Conservation (phyloP, 53 echinoderm and acorn worm genomes). For the Astropecten irregularis region DNA sequence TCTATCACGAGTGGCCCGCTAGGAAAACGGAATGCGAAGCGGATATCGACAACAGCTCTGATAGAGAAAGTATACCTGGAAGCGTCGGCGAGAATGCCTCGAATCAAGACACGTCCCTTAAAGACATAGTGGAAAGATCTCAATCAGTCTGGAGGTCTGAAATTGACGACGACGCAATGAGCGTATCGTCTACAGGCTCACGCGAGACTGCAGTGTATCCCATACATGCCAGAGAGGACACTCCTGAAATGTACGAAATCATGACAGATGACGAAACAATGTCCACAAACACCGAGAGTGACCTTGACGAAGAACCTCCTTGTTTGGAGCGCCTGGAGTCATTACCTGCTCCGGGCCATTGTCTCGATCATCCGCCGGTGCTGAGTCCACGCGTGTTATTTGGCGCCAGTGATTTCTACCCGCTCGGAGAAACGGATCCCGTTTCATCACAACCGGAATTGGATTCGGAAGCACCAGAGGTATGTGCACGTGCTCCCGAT, state of each 20-base stretch:
- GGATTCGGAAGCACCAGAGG: neutral
- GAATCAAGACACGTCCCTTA: no score
- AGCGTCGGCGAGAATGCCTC: neutral
- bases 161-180: conserved; percentile 4
- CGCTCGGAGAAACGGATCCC: no score
- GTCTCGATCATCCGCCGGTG: conserved; percentile 19
- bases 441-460: neutral
- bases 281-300: no score
- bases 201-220: conserved; percentile 16
- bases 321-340: conserved; percentile 15
- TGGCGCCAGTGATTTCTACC: neutral
- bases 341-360: neutral
- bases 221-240: neutral
- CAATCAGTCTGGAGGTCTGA: no score
- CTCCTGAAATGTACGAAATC: neutral
- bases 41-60: neutral
- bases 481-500: no score
- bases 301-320: conserved; percentile 13
- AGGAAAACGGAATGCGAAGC: neutral
- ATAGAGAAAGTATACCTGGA: neutral
- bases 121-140: no score
- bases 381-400: conserved; percentile 6
- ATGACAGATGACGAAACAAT: neutral
- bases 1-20: neutral
- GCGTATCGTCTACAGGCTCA: conserved; percentile 38